Evolutionary conservation across 2,888 invertebrate genomes (phyloP), one percentile per base, ranked within the genome.

Genomic region (Limenitis camilla): DNA sequence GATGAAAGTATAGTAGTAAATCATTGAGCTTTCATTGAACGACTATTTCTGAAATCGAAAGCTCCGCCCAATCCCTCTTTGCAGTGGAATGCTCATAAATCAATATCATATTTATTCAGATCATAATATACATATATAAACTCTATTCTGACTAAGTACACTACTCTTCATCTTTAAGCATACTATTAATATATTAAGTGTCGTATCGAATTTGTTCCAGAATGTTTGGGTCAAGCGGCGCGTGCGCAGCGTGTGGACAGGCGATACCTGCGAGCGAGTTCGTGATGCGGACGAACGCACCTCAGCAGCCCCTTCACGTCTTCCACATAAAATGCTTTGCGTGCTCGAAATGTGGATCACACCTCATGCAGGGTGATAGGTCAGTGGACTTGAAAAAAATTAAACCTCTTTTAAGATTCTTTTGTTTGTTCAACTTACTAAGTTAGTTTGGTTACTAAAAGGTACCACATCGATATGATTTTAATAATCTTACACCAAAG

Each of bases 261-360:
- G 92, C 92, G 76, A 97, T 97, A 85, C 96, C 97, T 50, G 94
- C 97, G 71, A 94, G 92, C 87, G 97, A 97, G 87, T 92, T 96
- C 84, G 96, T 97, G 72, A 96, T 96, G 94, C 91, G 95, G 81
- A 92, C 93, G 69, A 92, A 91, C 64, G 85, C 82, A 47, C 87
- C 86, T 19, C 88, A 90, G 78, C 87, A 91, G 71, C 85, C 85
- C 31, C 88, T 90, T 62, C 92, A 92, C 84, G 95, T 96, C 72
- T 97, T 96, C 91, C 97, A 97, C 90, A 91, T 96, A 88, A 96
- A 96, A 89, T 97, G 97, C 89, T 97, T 97, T 90, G 92, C 94
- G 68, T 97, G 97, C 90, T 95, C 94, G 86, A 96, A 96, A 84
- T 97, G 97, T 84, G 93, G 94, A 70, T 91, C 92, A 71, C 94